These are phyloP conservation scores for Drosophila falleni DNA, from an alignment of 2,888 invertebrate genomes.

Conservation along the genomic window DNA sequence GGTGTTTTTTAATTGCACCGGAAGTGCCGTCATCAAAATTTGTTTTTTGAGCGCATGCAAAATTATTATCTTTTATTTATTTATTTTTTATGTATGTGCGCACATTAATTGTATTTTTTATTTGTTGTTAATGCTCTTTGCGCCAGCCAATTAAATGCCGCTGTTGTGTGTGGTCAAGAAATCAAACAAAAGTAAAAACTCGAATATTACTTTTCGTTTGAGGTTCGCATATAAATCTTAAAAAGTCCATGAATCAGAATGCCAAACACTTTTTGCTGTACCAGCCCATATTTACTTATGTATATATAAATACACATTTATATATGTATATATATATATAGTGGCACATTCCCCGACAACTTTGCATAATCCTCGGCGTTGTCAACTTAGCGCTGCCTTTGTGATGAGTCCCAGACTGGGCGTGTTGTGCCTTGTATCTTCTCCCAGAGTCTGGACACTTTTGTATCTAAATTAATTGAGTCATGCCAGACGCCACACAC, in stretches of 20 bases:
- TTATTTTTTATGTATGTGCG: constrained; percentile 20
- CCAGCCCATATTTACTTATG: constrained; percentile 10
- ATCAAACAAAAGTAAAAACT: constrained; percentile 39
- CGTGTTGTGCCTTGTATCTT: constrained; percentile 57
- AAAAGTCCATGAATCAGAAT: constrained; percentile 46
- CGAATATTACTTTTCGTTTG: constrained; percentile 36
- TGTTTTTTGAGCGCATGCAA: constrained; percentile 36
- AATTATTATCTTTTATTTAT: constrained; percentile 9
- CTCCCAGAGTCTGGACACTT: constrained; percentile 68
- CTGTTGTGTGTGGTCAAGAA: constrained; percentile 69
- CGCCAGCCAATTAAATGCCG: constrained; percentile 44
- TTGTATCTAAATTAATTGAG: constrained; percentile 72
- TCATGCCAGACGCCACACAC: constrained; percentile 59
- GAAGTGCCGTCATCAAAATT: constrained; percentile 71
- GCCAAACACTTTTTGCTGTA: background rate
- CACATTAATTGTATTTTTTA: constrained; percentile 46
- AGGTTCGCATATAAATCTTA: constrained; percentile 50
- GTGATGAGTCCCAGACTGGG: constrained; percentile 59
- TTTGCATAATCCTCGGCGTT: constrained; percentile 53
- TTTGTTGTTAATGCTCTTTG: constrained; percentile 53
- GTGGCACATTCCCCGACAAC: constrained; percentile 47
- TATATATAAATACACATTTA: background rate
- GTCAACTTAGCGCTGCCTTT: constrained; percentile 60
- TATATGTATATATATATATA: constrained; percentile 3
- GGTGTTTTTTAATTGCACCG: constrained; percentile 66